Conservation (phyloP, 2,113 vertebrate genomes). For the Perca fluviatilis region DNA sequence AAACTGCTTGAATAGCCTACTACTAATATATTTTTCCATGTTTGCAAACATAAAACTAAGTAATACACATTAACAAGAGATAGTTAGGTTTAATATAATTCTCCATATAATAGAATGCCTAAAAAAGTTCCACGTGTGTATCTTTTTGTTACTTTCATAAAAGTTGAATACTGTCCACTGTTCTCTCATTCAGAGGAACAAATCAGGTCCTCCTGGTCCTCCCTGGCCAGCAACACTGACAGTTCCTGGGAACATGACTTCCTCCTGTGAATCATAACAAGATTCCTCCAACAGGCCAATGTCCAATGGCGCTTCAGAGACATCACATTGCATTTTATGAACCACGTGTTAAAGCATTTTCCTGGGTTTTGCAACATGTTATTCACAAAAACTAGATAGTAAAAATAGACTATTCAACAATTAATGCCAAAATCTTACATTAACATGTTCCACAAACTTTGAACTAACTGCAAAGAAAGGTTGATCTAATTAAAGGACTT, state of each 20-base stretch:
- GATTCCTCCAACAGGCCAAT: slow-evolving; percentile 24
- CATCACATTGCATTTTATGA: slow-evolving; percentile 11
- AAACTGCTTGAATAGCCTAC: not conserved
- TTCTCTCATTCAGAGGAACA: slow-evolving; percentile 38
- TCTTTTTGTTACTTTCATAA: slow-evolving; percentile 4
- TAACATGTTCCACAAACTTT: slow-evolving; percentile 26
- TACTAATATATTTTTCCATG: not conserved
- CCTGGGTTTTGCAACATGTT: slow-evolving; percentile 8
- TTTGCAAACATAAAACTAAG: not conserved
- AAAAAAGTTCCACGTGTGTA: slow-evolving; percentile 13
- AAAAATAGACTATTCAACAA: slow-evolving; percentile 5
- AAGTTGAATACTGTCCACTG: not conserved
- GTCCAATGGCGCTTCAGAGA: slow-evolving; percentile 20
- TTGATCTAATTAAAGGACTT: slow-evolving; percentile 47
- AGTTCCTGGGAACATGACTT: slow-evolving; percentile 35
- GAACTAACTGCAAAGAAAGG: slow-evolving; percentile 13
- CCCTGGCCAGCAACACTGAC: slow-evolving; percentile 19
- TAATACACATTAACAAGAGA: not conserved
- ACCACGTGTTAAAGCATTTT: slow-evolving; percentile 21
- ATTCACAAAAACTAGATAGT: slow-evolving; percentile 15
- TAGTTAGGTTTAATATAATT: not conserved
- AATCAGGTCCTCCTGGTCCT: slow-evolving; percentile 11
- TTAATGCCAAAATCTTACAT: slow-evolving; percentile 1
- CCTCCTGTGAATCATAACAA: slow-evolving; percentile 6
- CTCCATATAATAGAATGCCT: not conserved